Evolutionary conservation across 2,113 vertebrate species (phyloP), one percentile per base, ranked within the genome.

Genomic region (Sinocyclocheilus maitianheensis): DNA sequence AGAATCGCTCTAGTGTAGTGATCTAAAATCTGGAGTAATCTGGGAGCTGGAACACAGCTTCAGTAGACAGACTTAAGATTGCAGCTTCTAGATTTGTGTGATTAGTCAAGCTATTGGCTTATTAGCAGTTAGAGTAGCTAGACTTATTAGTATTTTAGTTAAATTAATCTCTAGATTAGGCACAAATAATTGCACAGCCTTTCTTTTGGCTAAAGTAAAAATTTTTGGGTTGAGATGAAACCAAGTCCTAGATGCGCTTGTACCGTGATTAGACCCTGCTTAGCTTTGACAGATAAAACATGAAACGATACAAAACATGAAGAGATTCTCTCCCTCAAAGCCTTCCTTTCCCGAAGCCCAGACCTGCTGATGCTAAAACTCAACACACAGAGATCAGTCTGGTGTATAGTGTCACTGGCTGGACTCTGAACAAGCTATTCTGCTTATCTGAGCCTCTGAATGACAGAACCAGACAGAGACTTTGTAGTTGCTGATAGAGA

Each of bases 401-500:
- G 91, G 93, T 94, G 93, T 48, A 90, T 94, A 92, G 94, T 94
- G 94, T 95, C 94, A 93, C 91, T 88, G 90, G 93, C 94, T 87
- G 71, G 90, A 90, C 92, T 93, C 91, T 91, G 89, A 91, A 92
- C 84, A 91, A 91, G 89, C 91, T 88, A 91, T 94, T 92, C 91
- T 92, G 93, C 87, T 94, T 95, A 95, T 95, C 94, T 93, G 90
- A 91, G 92, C 74, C 91, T 90, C 94, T 90, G 92, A 91, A 88
- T 95, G 93, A 94, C 93, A 91, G 84, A 86, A 87, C 89, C 81
- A 55, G 87, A 83, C 81, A 55, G 87, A 83, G 90, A 88, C 93
- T 96, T 95, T 96, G 93, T 95, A 93, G 91, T 91, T 89, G 84
- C 75, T 82, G 90, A 84, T 90, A 92, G 94, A 94, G 92, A 92